These are phyloP conservation scores for Drosophila parthenogenetica DNA, from an alignment of 2,888 invertebrate genomes.

Conservation along the genomic window DNA sequence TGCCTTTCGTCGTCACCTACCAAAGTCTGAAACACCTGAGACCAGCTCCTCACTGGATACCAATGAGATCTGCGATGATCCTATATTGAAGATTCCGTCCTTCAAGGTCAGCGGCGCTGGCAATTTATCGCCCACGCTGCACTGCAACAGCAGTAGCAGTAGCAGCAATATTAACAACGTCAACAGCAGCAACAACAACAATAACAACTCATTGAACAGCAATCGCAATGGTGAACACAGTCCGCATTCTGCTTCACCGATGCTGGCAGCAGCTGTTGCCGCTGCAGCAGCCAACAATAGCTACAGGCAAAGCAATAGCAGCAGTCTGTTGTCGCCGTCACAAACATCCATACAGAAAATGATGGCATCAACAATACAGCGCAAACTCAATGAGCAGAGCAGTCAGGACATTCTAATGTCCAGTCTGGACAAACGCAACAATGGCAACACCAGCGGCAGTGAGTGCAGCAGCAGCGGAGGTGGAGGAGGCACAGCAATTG, in stretches of 20 bases:
- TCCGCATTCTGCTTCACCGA: slow-evolving; percentile 83
- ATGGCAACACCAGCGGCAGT: slow-evolving; percentile 61
- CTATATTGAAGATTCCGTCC: slow-evolving; percentile 96
- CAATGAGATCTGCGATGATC: slow-evolving; percentile 86
- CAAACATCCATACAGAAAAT: slow-evolving; percentile 92
- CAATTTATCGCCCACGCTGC: slow-evolving; percentile 74
- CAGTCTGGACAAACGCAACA: slow-evolving; percentile 85
- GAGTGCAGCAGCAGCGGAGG: slow-evolving; percentile 67
- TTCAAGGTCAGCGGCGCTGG: slow-evolving; percentile 89
- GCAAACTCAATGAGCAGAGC: slow-evolving; percentile 87
- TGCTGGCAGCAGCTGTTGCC: slow-evolving; percentile 78
- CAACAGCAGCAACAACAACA: slow-evolving; percentile 59
- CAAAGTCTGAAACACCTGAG: slow-evolving; percentile 86
- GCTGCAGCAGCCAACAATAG: slow-evolving; percentile 70
- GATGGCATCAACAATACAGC: slow-evolving; percentile 96
- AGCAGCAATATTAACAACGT: slow-evolving; percentile 85
- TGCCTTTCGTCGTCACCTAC: slow-evolving; percentile 79
- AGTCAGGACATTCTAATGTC: slow-evolving; percentile 79
- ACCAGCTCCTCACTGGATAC: slow-evolving; percentile 84
- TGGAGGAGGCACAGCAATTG: slow-evolving; percentile 64
- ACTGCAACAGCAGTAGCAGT: slow-evolving; percentile 54
- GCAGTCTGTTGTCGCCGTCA: slow-evolving; percentile 86
- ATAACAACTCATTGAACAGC: slow-evolving; percentile 73
- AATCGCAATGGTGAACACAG: slow-evolving; percentile 85
- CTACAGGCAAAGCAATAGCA: slow-evolving; percentile 81